phyloP scores from a whole-genome alignment of 2,888 invertebrate species.

The Ophion costatus region DNA sequence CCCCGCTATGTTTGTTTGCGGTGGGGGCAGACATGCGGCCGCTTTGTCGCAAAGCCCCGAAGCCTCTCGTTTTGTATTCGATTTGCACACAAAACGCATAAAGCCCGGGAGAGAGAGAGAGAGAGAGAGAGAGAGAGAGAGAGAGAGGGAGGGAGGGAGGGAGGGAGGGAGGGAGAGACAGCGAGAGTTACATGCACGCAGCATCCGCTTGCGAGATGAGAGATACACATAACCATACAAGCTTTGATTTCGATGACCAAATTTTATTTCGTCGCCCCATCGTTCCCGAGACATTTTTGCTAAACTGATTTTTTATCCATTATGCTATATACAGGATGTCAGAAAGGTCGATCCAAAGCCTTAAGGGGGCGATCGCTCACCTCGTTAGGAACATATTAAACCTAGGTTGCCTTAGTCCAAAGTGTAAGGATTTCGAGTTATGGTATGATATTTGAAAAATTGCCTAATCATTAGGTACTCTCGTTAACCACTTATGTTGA shows the following conservation, averaged over 20 bases:
- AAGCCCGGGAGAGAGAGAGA: slow-evolving; percentile 3
- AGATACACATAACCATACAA: slow-evolving; percentile 8
- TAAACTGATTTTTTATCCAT: background rate
- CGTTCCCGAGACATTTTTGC: slow-evolving; percentile 16
- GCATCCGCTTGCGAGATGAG: slow-evolving; percentile 24
- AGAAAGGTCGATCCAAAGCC: too few relatives aligned
- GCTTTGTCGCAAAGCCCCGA: slow-evolving; percentile 61
- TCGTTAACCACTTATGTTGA: too few relatives aligned
- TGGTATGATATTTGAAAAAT: too few relatives aligned
- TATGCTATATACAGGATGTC: background rate
- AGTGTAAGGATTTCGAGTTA: too few relatives aligned
- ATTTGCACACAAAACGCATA: slow-evolving; percentile 10
- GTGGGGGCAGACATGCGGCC: slow-evolving; percentile 38
- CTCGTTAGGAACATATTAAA: too few relatives aligned
- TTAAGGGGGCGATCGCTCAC: too few relatives aligned
- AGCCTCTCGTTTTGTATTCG: slow-evolving; percentile 29
- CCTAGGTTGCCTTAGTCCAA: too few relatives aligned
- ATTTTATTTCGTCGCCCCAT: slow-evolving; percentile 53
- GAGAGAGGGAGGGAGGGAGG: background rate
- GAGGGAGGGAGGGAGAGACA: too few relatives aligned
- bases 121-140: slow-evolving; percentile 4
- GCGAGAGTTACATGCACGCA: background rate
- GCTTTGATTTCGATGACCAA: slow-evolving; percentile 56
- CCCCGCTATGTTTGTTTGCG: slow-evolving; percentile 18
- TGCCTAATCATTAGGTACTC: too few relatives aligned